These are phyloP conservation scores for Blastobasis adustella DNA, from an alignment of 2,888 invertebrate genomes.

Conservation along the genomic window DNA sequence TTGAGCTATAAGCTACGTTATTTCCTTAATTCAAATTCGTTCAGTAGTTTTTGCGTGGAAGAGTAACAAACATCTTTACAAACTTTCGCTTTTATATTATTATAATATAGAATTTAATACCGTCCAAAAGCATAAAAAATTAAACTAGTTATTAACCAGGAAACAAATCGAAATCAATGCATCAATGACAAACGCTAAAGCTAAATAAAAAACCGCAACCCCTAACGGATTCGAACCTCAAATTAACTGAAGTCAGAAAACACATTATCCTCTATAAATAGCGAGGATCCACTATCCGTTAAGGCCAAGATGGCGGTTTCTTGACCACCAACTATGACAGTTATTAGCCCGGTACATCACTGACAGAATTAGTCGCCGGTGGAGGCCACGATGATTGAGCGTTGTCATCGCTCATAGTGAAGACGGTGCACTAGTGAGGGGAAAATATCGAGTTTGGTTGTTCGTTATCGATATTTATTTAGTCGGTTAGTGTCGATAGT, in stretches of 20 bases:
- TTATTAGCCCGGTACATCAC: constrained; percentile 1
- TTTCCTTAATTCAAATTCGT: too few relatives aligned
- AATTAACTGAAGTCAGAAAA: not conserved
- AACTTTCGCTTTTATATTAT: too few relatives aligned
- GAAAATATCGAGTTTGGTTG: too few relatives aligned
- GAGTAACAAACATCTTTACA: too few relatives aligned
- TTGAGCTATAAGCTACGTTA: too few relatives aligned
- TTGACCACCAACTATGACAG: not conserved
- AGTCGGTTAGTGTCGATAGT: too few relatives aligned
- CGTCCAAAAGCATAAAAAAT: too few relatives aligned
- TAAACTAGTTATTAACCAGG: not conserved
- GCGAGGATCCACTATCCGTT: not conserved
- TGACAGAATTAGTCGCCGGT: constrained; percentile 26
- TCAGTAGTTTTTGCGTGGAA: too few relatives aligned
- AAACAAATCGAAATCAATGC: not conserved
- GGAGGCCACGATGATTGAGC: constrained; percentile 41
- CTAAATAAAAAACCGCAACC: not conserved
- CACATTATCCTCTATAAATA: not conserved
- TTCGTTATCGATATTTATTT: too few relatives aligned
- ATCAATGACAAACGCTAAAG: not conserved
- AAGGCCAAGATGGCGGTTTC: not conserved
- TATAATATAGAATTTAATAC: too few relatives aligned
- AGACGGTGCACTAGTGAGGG: constrained; percentile 4
- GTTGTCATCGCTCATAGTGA: constrained; percentile 43
- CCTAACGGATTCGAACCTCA: not conserved